Evolutionary conservation across 2,113 vertebrate genomes (phyloP).

Genomic region (Mustela lutreola): DNA sequence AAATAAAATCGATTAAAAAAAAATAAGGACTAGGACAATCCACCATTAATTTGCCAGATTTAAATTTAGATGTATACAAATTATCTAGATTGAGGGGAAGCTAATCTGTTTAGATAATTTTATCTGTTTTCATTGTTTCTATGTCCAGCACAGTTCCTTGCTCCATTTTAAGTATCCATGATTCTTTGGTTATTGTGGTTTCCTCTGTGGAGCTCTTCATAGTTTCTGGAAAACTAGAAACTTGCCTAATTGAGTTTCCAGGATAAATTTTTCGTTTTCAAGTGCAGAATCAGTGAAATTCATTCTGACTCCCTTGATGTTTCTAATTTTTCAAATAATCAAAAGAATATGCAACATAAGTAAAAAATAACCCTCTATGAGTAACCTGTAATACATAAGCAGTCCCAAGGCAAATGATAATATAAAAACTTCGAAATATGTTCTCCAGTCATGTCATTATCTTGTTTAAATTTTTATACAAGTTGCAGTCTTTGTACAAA

Average conservation of each 20-base stretch:
- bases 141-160: not conserved
- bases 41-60: conserved; percentile 9
- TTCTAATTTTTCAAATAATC: conserved; percentile 57
- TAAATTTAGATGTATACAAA: conserved; percentile 47
- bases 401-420: conserved; percentile 35
- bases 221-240: conserved; percentile 49
- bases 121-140: not conserved
- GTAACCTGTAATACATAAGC: not conserved
- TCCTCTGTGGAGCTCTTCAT: not conserved
- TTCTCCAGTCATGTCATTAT: not conserved
- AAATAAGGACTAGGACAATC: not conserved
- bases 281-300: conserved; percentile 53
- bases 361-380: conserved; percentile 41
- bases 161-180: not conserved
- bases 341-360: not conserved
- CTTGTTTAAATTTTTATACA: conserved; percentile 59
- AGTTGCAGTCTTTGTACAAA: conserved; percentile 62
- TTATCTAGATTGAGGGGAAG: not conserved
- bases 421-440: conserved; percentile 65
- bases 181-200: conserved; percentile 39
- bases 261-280: conserved; percentile 67
- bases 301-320: not conserved
- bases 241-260: conserved; percentile 42
- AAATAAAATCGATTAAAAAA: not conserved
- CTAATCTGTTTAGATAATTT: conserved; percentile 2